Percentiles rank a stretch among this genome's conserved stretches.
These are phyloP conservation scores for Uromys caudimaculatus DNA, from an alignment of 2,797 vertebrate genomes.

Conservation along the genomic window DNA sequence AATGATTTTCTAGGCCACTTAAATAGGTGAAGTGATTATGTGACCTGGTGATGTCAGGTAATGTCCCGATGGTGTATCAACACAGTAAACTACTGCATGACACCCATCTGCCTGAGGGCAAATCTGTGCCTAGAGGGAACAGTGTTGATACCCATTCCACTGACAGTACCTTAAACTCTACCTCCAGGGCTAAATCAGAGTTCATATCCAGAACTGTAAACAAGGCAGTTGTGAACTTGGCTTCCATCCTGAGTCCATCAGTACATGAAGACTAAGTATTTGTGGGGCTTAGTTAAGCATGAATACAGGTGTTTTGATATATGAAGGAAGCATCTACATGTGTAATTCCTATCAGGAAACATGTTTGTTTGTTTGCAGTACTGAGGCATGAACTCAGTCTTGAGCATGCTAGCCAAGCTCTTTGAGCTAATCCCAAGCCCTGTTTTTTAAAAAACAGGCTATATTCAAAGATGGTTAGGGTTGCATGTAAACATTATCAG, in stretches of 20 bases:
- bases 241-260: neutral
- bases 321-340: neutral
- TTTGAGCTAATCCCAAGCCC: neutral
- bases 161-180: neutral
- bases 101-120: neutral
- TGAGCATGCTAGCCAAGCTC: neutral
- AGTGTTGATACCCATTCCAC: neutral
- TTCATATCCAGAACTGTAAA: neutral
- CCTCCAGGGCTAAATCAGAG: accelerated
- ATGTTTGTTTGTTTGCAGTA: neutral
- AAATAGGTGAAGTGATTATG: neutral
- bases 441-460: neutral
- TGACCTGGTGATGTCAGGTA: neutral
- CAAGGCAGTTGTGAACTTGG: neutral
- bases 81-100: neutral
- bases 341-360: neutral
- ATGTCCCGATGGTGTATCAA: neutral
- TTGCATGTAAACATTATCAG: neutral
- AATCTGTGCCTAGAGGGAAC: no score
- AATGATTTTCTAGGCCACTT: neutral
- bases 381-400: neutral
- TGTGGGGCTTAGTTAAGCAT: neutral
- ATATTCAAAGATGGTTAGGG: neutral
- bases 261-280: neutral
- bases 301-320: neutral